Evolutionary conservation across 2,888 invertebrate species (phyloP).

Genomic region (Penaeus monodon): DNA sequence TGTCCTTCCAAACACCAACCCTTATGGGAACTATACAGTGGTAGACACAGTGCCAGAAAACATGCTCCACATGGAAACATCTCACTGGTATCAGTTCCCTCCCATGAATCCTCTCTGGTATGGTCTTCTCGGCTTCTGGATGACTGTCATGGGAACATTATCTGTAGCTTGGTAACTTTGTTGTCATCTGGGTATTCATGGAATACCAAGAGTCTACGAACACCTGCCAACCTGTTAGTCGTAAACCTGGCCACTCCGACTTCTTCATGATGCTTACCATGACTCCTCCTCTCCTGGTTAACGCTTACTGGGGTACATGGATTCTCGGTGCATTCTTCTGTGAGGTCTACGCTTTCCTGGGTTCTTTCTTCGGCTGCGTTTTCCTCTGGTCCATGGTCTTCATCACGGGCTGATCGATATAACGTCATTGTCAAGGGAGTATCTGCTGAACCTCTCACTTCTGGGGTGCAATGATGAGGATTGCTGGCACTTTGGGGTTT

Average conservation of each 20-base stretch:
- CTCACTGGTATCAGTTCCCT: slow-evolving; percentile 67
- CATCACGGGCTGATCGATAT: slow-evolving; percentile 70
- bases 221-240: slow-evolving; percentile 69
- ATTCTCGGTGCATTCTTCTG: slow-evolving; percentile 68
- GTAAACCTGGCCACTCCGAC: slow-evolving; percentile 69
- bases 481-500: slow-evolving; percentile 67
- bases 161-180: slow-evolving; percentile 62
- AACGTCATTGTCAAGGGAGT: slow-evolving; percentile 69
- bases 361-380: slow-evolving; percentile 70
- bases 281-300: slow-evolving; percentile 69
- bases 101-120: slow-evolving; percentile 66
- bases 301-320: slow-evolving; percentile 70
- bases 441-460: slow-evolving; percentile 65
- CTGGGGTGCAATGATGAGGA: slow-evolving; percentile 40
- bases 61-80: slow-evolving; percentile 66
- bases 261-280: slow-evolving; percentile 66
- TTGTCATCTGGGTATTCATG: slow-evolving; percentile 65
- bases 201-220: slow-evolving; percentile 68
- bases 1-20: slow-evolving; percentile 27
- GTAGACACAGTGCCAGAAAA: slow-evolving; percentile 63
- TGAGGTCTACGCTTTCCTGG: slow-evolving; percentile 70
- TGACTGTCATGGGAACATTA: slow-evolving; percentile 36
- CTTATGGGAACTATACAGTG: slow-evolving; percentile 44
- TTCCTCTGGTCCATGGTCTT: slow-evolving; percentile 71
- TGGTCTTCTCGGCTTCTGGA: slow-evolving; percentile 53